Evolutionary conservation across 1,140 invertebrate species (phyloP), one percentile per base, ranked within the genome.

Genomic region (Belonocnema kinseyi): DNA sequence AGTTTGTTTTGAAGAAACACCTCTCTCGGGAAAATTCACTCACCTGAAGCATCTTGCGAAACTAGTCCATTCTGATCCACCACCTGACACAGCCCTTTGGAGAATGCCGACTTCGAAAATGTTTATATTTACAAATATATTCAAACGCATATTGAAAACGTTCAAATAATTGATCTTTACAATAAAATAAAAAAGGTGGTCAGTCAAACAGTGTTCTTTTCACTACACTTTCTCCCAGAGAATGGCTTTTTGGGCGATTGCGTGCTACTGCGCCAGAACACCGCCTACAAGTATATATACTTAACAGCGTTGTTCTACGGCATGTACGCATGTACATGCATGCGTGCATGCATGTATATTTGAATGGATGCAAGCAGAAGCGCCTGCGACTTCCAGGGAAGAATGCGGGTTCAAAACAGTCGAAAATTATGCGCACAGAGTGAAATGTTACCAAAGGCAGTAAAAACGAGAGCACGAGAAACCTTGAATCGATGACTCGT

Each of bases 41-140:
- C 75, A 86, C 84, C 84, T 85, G 54, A 86, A 26, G 74, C 81
- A 84, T 73, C 84, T 85, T 74, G 56, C 26, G 50, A 84, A 51
- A 40, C 71, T 76, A 54, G 82, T 71, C 84, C 83, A 85, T 76
- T 77, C 76, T 17, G 72, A 71, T 40, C 76, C 78, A 16, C 58
- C 73, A 70, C 66, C 73, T 13, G 70, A 46, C 7, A 51, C 51
- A 11, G 74, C 50, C 58, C 61, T 56, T 58, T 76, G 77, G 26
- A 86, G 19, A n/a, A 84, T 66, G n/a, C 14, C 77, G 2, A 61
- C 61, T 8, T 80, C 76, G 46, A 80, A 84, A 17, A 33, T 66
- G 33, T 33, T 66, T 40, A 86, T 76, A 71, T 83, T 86, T 11
- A 86, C 7, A 19, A 85, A 50, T 14, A 84, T 78, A 26, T 78